Percentiles rank a stretch among this genome's conserved stretches.
phyloP scores from a whole-genome alignment of 1,140 invertebrate species.

The Drosophila repleta region DNA sequence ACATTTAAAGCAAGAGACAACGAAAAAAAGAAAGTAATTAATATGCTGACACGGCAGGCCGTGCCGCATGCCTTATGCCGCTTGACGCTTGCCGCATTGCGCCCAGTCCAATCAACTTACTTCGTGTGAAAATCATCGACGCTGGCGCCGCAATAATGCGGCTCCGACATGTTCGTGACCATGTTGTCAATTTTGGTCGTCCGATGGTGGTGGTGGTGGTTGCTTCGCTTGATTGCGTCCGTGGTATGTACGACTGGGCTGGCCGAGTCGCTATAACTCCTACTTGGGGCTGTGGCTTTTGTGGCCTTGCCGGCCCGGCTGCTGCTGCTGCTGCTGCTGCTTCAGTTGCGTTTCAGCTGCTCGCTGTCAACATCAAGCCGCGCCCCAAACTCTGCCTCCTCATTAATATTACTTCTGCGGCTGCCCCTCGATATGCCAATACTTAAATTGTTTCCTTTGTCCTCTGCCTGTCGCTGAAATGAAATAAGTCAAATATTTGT shows the following conservation, averaged over 20 bases:
- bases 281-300: slow-evolving; percentile 2
- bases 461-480: slow-evolving; percentile 44
- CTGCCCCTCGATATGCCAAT: slow-evolving; percentile 21
- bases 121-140: slow-evolving; percentile 82
- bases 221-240: slow-evolving; percentile 22
- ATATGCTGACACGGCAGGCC: slow-evolving; percentile 52
- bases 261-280: slow-evolving; percentile 13
- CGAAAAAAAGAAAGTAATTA: slow-evolving; percentile 62
- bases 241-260: slow-evolving; percentile 30
- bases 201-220: slow-evolving; percentile 10
- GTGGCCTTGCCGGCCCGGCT: slow-evolving; percentile 17
- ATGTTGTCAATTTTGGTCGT: slow-evolving; percentile 65
- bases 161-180: slow-evolving; percentile 80
- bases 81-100: neutral
- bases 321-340: neutral
- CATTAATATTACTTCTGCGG: slow-evolving; percentile 61
- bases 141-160: slow-evolving; percentile 78
- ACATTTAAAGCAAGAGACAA: slow-evolving; percentile 38
- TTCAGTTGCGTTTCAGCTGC: slow-evolving; percentile 46
- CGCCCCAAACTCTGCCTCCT: slow-evolving; percentile 45
- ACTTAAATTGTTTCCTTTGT: slow-evolving; percentile 46
- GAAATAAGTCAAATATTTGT: slow-evolving; percentile 43
- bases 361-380: slow-evolving; percentile 40
- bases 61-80: neutral
- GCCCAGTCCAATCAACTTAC: slow-evolving; percentile 55